Percentiles rank a stretch among this genome's conserved stretches.
Evolutionary conservation across 37 sponge, comb jelly and placozoan species (phyloP).

Genomic region (Spongilla lacustris): DNA sequence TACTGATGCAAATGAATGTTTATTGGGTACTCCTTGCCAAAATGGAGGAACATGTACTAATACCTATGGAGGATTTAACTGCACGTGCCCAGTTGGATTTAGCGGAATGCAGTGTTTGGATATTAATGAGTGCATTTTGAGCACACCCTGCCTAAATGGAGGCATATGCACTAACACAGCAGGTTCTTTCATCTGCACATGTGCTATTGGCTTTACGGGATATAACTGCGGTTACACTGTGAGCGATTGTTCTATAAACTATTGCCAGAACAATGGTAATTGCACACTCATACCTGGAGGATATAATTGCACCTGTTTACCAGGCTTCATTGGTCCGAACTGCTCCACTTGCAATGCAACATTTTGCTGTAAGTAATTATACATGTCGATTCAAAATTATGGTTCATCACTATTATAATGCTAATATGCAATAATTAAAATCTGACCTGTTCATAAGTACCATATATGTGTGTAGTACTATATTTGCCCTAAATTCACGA

Average conservation of each 20-base stretch:
- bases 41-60: constrained; percentile 54
- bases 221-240: background rate
- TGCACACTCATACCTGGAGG: constrained; percentile 19
- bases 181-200: constrained; percentile 29
- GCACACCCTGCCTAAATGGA: background rate
- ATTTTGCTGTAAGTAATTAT: background rate
- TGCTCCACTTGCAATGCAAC: constrained; percentile 2
- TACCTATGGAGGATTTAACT: constrained; percentile 9
- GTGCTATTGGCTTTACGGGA: constrained; percentile 22
- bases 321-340: constrained; percentile 11
- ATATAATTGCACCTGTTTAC: constrained; percentile 25
- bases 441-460: too few relatives aligned
- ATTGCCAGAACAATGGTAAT: constrained; percentile 10
- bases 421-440: too few relatives aligned
- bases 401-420: too few relatives aligned
- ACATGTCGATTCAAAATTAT: too few relatives aligned
- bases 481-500: too few relatives aligned
- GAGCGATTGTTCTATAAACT: constrained; percentile 12
- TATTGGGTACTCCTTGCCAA: constrained; percentile 33
- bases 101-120: constrained; percentile 12
- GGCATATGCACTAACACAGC: constrained; percentile 19
- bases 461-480: too few relatives aligned
- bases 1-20: constrained; percentile 25
- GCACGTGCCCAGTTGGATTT: constrained; percentile 10
- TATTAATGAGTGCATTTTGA: constrained; percentile 26